Percentiles rank a stretch among this genome's conserved stretches.
Evolutionary conservation across 2,113 vertebrate genomes (phyloP).

Genomic region (Aegotheles bennettii): DNA sequence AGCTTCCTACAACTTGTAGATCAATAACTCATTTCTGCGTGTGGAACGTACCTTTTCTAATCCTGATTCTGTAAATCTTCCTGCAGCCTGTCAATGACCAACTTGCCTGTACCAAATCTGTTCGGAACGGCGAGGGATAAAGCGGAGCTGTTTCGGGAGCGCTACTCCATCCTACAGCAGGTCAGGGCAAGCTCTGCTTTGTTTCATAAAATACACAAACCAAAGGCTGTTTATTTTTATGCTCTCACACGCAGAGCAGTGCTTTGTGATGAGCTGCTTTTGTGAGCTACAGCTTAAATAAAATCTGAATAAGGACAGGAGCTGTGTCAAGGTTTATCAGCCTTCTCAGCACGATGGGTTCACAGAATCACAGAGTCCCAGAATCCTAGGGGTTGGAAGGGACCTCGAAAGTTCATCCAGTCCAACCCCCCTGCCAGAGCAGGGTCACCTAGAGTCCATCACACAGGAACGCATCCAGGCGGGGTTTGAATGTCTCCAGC

Average conservation of each 20-base stretch:
- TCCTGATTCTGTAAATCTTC: background rate
- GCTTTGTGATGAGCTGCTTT: background rate
- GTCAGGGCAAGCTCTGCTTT: slow-evolving; percentile 34
- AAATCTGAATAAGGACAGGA: background rate
- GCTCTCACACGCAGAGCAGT: background rate
- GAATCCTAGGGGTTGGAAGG: too few relatives aligned
- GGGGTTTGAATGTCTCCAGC: too few relatives aligned
- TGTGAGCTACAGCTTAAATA: background rate
- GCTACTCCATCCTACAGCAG: slow-evolving; percentile 92
- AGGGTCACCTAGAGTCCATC: too few relatives aligned
- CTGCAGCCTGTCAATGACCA: slow-evolving; percentile 86
- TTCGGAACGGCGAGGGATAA: slow-evolving; percentile 89
- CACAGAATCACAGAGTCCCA: too few relatives aligned
- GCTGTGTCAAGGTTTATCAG: background rate
- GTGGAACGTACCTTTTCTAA: background rate
- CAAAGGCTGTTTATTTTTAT: background rate
- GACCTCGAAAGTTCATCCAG: too few relatives aligned
- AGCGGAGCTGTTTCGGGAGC: slow-evolving; percentile 91
- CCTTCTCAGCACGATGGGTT: background rate
- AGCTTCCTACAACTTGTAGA: background rate
- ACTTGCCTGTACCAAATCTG: slow-evolving; percentile 77
- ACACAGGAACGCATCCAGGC: too few relatives aligned
- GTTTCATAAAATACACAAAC: background rate
- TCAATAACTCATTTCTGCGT: background rate
- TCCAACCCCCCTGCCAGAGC: too few relatives aligned